Evolutionary conservation across 2,113 vertebrate species (phyloP), one percentile per base, ranked within the genome.

Genomic region (Gulo gulo): DNA sequence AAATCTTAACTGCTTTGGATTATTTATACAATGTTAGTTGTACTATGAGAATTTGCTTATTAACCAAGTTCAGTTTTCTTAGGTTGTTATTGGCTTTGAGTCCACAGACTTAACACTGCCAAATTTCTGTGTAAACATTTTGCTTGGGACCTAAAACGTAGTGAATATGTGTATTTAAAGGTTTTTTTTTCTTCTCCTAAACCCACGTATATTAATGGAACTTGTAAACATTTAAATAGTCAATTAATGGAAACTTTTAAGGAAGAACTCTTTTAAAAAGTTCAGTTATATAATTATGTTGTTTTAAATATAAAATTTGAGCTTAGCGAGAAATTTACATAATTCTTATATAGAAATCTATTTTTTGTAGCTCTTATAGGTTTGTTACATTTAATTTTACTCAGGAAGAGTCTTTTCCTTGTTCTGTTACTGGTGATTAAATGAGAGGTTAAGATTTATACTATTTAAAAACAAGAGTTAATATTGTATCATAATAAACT

Each of bases 111-210:
- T 93, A 94, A 95, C 79, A 16, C 34, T 90, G 88, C 98, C 91
- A 94, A 81, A 96, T 98, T 97, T 82, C 88, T 97, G 89, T 97
- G 16, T 88, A 89, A 97, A 39, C 16, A 3, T 97, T 97, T 95
- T 79, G 36, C 82, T 98, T 98, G 98, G 97, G 89, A 79, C 39
- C 31, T 80, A 36, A 36, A 78, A 89, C 94, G 3, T 67, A 95
- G 55, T 88, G 94, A 97, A 85, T 65, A 2, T 80, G 20, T 90
- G 74, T 98, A 83, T 96, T 97, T 95, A 69, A 93, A 86, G 36
- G 83, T 91, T 95, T 88, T 57, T 83, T 78, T 92, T 92, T 84
- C 39, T 76, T 47, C 7, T 42, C 74, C 42, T 13, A 36, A 96
- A 67, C 7, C 15, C n/a, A 47, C 83, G 73, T 83, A 63, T 96